A percentile compares a stretch with the other conserved stretches of the same genome.
phyloP scores from a whole-genome alignment of 2,113 vertebrate species.

The Mastomys natalensis region DNA sequence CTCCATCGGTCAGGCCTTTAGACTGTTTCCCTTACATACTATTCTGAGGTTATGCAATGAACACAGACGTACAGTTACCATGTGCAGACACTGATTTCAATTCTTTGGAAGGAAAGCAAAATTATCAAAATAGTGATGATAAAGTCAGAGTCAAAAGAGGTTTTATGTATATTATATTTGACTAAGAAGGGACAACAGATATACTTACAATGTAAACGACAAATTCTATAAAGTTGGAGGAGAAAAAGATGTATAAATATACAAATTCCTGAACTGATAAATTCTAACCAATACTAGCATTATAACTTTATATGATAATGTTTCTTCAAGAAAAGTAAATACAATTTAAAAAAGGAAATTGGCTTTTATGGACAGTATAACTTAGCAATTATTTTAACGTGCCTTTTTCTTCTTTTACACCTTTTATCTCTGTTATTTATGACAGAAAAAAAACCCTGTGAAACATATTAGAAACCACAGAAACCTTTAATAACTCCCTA shows the following conservation, averaged over 20 bases:
- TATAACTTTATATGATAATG: not conserved
- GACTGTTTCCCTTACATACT: rapidly evolving
- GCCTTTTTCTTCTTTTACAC: no score
- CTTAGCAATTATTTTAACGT: not conserved
- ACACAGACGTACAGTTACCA: rapidly evolving
- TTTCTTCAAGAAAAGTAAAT: not conserved
- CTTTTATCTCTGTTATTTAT: not conserved
- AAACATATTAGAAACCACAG: not conserved
- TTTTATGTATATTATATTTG: not conserved
- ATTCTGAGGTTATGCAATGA: not conserved
- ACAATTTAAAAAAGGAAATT: not conserved
- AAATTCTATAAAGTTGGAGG: not conserved
- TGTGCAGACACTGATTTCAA: not conserved
- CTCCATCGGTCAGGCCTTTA: not conserved
- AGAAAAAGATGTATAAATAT: not conserved
- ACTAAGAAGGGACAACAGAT: rapidly evolving
- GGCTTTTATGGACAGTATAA: not conserved
- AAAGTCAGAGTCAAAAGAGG: not conserved
- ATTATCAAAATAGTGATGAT: not conserved
- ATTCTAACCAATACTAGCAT: not conserved
- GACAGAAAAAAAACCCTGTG: not conserved
- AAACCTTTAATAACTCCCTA: conserved; percentile 2
- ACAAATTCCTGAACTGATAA: not conserved
- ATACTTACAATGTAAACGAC: not conserved
- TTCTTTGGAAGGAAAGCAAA: not conserved